Base-by-base conservation (phyloP, 2,888 invertebrate genomes). In the Drosophila meridionalis region DNA sequence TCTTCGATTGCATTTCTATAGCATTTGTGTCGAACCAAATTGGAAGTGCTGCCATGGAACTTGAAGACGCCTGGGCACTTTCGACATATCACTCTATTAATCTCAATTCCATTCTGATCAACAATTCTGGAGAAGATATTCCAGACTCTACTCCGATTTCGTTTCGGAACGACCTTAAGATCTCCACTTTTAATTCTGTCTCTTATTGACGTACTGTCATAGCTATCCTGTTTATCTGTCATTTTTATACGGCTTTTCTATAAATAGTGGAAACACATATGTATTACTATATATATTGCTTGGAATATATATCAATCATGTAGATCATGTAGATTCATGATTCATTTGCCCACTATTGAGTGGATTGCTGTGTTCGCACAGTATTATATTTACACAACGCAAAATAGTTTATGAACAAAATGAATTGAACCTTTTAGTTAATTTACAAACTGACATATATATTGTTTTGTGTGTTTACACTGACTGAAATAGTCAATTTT, bases 131-230 rank as follows among this genome's bases (percentile, higher is more conserved):
- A 64, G 12, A 64, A 64, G 11, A 64, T 12, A 42, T 57, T 57
- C 64, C 64, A 64, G 2, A 64, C 64, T 26, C 32, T 30, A 32
- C 64, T 64, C 2, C 57, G 64, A 34, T 34, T 64, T 40, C 57
- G 38, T 40, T 64, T 64, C 2, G 26, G 12, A 26, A 57, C 26
- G 2, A 48, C n/a, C n/a, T 57, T 57, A 11, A 64, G 42, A 26
- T 64, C 64, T 40, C 64, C 64, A 48, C 57, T 48, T 26, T 48
- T 9, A 12, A 64, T 57, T 57, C 32, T 42, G 1, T 48, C 38
- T 34, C 57, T 57, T 12, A 64, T 57, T 4, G 32, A 40, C 4
- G 20, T 32, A 26, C n/a, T 64, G 40, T 64, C 57, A 14, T 48
- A 57, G 56, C 38, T 14, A 2, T 0, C 4, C 30, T 12, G 8